Base-by-base conservation (phyloP, 2,888 invertebrate genomes). In the Cephus rjabovi region DNA sequence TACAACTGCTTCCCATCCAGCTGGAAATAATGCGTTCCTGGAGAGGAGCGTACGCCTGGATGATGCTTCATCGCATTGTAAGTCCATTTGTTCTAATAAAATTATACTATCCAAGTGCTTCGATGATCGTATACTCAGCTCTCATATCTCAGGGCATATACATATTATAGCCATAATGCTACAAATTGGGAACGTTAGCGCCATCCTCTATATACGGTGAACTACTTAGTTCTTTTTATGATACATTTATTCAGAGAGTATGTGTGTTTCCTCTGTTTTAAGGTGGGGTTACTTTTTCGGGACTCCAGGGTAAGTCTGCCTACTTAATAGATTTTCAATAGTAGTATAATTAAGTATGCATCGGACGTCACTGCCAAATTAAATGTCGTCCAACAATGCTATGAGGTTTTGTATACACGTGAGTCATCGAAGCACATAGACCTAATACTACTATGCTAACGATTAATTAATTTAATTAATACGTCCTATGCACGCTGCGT, bases 211-310 rank as follows among this genome's bases (percentile, higher is more conserved):
- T 56, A 56, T 56, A 56, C 56, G 23, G 56, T 56, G 23, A 56
- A 56, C 56, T 23, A 56, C 23, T 56, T 23, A 78, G 34, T 71
- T 77, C 12, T 35, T 31, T 69, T 30, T 71, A 71, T 71, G 71
- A 31, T 79, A 79, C 73, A 81, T 80, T 75, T 77, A 82, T 76
- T 79, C 69, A 77, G 68, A 74, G 80, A 80, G 23, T 56, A 56
- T 40, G 15, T 40, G 40, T 81, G 86, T 87, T 87, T 88, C 91
- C 74, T 92, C 91, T 93, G 92, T 78, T 94, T 94, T 92, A 93
- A 94, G 95, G 94, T 93, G 93, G 94, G 78, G 93, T 94, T 80
- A 92, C 94, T 86, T 94, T 94, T 89, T 93, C 94, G 85, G 94
- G 94, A 83, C 93, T 94, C 92, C 94, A 94, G 92, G 94, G 94